Base-by-base conservation (phyloP, 2,113 vertebrate genomes). In the Corvus moneduloides region DNA sequence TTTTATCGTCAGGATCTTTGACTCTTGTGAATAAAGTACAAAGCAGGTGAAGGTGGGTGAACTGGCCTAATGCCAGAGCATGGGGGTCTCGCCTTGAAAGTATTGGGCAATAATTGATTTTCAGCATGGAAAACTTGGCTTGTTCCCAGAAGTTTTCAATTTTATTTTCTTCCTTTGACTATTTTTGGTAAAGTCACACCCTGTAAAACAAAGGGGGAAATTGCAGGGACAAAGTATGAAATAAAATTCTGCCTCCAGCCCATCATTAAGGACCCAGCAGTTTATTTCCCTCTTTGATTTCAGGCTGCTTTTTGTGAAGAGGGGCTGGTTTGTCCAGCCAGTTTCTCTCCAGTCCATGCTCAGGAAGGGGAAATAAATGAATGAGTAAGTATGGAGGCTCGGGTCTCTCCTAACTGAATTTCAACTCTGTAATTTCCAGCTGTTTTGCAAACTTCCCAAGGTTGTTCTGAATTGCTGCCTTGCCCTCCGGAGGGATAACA, bases 151-250 rank as follows among this genome's bases (percentile, higher is more conserved):
- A 84, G 79, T 91, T 84, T 89, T 89, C 87, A 93, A 90, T 66
- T 89, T 96, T 88, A 95, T 91, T 94, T 96, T 94, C 81, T 96
- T 93, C 94, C 93, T 89, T 91, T 92, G 59, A 74, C 96, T 96
- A 90, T 93, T 95, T 94, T 96, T 89, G 93, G 91, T 95, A 66
- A 87, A 94, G 61, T 89, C 91, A 88, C 86, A 89, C 84, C 84
- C 93, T 54, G 84, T 96, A 97, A 96, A 97, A 88, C 93, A 95
- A 80, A 93, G 61, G 63, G 87, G 93, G 79, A 93, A 96, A 96
- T 91, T 94, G 89, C 93, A 81, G 72, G 78, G 78, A 91, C 78
- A 62, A 87, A 88, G 77, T 89, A 71, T 33, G 71, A 83, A 94
- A 95, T 93, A 80, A 82, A 92, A 89, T 12, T 51, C 87, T 87